Percentiles rank a stretch among this genome's conserved stretches.
Evolutionary conservation across 2,888 invertebrate species (phyloP).

Genomic region (Arctia plantaginis): DNA sequence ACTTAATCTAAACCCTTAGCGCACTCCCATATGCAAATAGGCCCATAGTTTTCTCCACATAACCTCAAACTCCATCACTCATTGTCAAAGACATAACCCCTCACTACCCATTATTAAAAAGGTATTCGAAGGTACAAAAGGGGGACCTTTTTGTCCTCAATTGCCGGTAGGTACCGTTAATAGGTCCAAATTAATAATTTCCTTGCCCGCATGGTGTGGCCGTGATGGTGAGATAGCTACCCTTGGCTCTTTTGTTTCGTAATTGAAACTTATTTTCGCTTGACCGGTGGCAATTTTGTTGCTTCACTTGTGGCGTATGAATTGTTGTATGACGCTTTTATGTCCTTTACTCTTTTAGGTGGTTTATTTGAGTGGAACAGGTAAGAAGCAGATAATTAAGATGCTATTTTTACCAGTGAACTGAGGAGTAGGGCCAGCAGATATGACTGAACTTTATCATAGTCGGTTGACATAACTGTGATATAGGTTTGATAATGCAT

Average conservation of each 20-base stretch:
- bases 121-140: constrained; percentile 60
- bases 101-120: constrained; percentile 66
- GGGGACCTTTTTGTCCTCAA: constrained; percentile 73
- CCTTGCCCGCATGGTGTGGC: constrained; percentile 70
- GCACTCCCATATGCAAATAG: constrained; percentile 20
- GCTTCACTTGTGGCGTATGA: constrained; percentile 31
- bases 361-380: not conserved
- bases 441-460: no score
- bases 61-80: constrained; percentile 60
- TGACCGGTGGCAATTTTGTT: constrained; percentile 59
- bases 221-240: constrained; percentile 60
- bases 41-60: constrained; percentile 29
- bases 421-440: no score
- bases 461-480: no score
- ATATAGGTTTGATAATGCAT: no score
- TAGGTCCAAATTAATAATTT: constrained; percentile 79
- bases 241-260: constrained; percentile 69
- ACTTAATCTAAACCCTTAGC: constrained; percentile 18
- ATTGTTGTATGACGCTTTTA: constrained; percentile 9
- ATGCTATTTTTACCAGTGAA: not conserved
- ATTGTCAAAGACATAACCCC: constrained; percentile 64
- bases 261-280: constrained; percentile 71
- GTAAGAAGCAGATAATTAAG: not conserved
- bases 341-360: not conserved
- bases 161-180: constrained; percentile 75